These are phyloP conservation scores for Saccostrea glomerata DNA, from an alignment of 1,140 invertebrate species.

Conservation along the genomic window DNA sequence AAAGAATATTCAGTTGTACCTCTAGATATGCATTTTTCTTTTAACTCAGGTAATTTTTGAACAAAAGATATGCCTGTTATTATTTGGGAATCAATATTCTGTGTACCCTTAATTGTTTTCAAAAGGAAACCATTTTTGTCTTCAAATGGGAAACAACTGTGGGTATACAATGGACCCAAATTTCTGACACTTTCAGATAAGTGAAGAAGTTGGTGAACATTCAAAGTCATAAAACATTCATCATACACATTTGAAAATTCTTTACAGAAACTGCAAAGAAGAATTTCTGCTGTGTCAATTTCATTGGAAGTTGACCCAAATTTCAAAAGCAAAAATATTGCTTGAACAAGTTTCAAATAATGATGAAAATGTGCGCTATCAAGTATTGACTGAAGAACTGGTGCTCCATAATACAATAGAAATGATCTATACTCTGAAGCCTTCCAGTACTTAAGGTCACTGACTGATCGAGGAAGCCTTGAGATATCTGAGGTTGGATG, in stretches of 20 bases:
- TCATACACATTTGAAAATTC: constrained; percentile 44
- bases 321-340: constrained; percentile 47
- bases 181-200: constrained; percentile 50
- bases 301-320: constrained; percentile 9
- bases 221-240: constrained; percentile 46
- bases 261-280: constrained; percentile 32
- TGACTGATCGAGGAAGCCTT: constrained; percentile 47
- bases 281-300: constrained; percentile 22
- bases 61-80: too few relatives aligned
- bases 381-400: constrained; percentile 46
- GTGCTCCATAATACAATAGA: too few relatives aligned
- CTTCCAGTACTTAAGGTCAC: too few relatives aligned
- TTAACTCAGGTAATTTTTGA: too few relatives aligned
- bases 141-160: constrained; percentile 58
- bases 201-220: constrained; percentile 54
- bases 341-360: too few relatives aligned
- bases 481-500: constrained; percentile 42
- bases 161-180: constrained; percentile 53
- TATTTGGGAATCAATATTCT: too few relatives aligned
- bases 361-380: not conserved
- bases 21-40: constrained; percentile 36
- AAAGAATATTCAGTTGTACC: not conserved
- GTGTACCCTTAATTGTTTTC: too few relatives aligned
- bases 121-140: too few relatives aligned
- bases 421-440: too few relatives aligned